phyloP scores from a whole-genome alignment of 2,888 invertebrate species.

The Odontothrips loti region DNA sequence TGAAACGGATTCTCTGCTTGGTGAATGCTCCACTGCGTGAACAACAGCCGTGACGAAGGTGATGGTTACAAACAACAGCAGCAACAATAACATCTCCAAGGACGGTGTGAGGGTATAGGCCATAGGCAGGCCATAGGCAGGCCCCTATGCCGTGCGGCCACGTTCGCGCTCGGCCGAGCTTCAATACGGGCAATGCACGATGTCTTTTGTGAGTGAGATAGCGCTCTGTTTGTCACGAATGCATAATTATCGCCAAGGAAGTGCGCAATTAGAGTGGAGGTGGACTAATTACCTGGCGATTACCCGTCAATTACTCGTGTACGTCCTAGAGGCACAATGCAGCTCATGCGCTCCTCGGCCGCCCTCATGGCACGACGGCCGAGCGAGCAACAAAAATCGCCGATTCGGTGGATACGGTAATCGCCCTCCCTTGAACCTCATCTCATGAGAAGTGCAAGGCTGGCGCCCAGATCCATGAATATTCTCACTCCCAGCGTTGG shows the following conservation, averaged over 20 bases:
- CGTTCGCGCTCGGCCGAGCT: not conserved
- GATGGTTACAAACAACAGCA: not conserved
- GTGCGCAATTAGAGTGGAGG: slow-evolving; percentile 20
- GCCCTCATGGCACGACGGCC: too few relatives aligned
- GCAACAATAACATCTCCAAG: not conserved
- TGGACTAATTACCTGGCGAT: slow-evolving; percentile 9
- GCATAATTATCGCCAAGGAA: slow-evolving; percentile 18
- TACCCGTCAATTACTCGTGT: not conserved
- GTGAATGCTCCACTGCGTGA: not conserved
- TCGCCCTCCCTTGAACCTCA: too few relatives aligned
- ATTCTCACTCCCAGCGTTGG: too few relatives aligned
- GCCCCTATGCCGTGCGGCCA: not conserved
- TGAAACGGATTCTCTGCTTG: not conserved
- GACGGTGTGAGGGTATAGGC: not conserved
- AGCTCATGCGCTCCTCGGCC: too few relatives aligned
- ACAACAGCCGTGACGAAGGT: slow-evolving; percentile 11
- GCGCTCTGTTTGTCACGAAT: slow-evolving; percentile 12
- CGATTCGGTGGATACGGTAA: too few relatives aligned
- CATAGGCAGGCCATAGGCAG: not conserved
- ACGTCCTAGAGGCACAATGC: too few relatives aligned
- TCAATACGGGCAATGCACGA: slow-evolving; percentile 15
- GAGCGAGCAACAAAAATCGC: too few relatives aligned
- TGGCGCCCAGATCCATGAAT: too few relatives aligned
- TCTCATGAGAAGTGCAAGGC: too few relatives aligned
- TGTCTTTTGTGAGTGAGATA: not conserved